A percentile compares a stretch with the other conserved stretches of the same genome.
Evolutionary conservation across 2,113 vertebrate species (phyloP).

Genomic region (Oreochromis spilurus): DNA sequence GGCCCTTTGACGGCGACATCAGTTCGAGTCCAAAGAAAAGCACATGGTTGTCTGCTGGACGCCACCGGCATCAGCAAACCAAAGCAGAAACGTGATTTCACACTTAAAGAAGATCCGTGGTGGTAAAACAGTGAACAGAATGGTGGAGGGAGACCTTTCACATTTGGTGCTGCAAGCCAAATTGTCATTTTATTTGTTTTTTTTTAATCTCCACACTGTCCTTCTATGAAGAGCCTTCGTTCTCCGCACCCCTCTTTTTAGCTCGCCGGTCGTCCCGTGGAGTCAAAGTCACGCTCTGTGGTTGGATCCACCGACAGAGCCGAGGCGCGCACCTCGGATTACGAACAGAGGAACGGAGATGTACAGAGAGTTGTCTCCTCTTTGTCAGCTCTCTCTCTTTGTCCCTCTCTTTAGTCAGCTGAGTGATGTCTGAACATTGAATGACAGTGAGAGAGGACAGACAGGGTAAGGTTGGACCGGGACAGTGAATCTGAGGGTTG

Average conservation of each 20-base stretch:
- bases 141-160: slow-evolving; percentile 45
- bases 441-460: slow-evolving; percentile 65
- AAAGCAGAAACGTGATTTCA: slow-evolving; percentile 35
- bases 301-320: slow-evolving; percentile 14
- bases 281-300: slow-evolving; percentile 33
- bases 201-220: neutral
- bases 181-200: neutral
- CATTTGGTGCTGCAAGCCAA: slow-evolving; percentile 45
- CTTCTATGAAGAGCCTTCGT: slow-evolving; percentile 16
- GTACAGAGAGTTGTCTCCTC: slow-evolving; percentile 10
- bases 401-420: slow-evolving; percentile 57
- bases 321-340: slow-evolving; percentile 19
- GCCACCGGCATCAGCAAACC: slow-evolving; percentile 32
- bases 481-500: slow-evolving; percentile 44
- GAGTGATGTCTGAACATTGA: slow-evolving; percentile 59
- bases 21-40: slow-evolving; percentile 42
- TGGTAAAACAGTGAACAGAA: slow-evolving; percentile 28
- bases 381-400: slow-evolving; percentile 27
- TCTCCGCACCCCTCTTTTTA: slow-evolving; percentile 24
- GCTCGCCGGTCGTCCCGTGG: slow-evolving; percentile 12
- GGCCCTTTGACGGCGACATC: slow-evolving; percentile 31
- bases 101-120: slow-evolving; percentile 39
- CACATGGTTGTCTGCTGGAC: slow-evolving; percentile 53
- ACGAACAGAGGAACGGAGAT: slow-evolving; percentile 22
- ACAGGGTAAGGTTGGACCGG: slow-evolving; percentile 40